These are phyloP conservation scores for Diarsia dahlii DNA, from an alignment of 2,888 invertebrate species.

Conservation along the genomic window DNA sequence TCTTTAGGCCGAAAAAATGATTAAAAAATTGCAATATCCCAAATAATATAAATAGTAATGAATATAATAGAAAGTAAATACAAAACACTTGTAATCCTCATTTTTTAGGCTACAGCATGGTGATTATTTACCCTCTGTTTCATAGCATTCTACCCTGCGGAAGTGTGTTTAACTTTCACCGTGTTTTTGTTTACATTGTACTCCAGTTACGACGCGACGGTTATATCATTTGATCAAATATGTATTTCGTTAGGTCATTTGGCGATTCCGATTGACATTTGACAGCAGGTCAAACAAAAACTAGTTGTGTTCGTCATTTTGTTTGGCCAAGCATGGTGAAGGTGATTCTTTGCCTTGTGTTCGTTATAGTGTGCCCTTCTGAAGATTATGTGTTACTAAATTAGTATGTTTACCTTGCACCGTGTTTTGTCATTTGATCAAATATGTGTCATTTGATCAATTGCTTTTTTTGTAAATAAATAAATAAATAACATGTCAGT, in stretches of 20 bases:
- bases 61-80: too few relatives aligned
- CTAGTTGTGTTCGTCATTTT: neutral
- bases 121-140: neutral
- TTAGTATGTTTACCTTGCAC: slow-evolving; percentile 21
- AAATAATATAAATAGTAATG: too few relatives aligned
- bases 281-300: neutral
- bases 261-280: slow-evolving; percentile 11
- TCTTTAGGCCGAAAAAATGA: too few relatives aligned
- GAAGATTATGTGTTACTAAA: neutral
- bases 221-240: slow-evolving; percentile 2
- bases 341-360: neutral
- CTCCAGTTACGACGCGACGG: neutral
- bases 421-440: slow-evolving; percentile 21
- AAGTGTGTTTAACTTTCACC: slow-evolving; percentile 2
- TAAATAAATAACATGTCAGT: neutral
- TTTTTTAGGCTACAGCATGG: neutral
- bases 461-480: neutral
- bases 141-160: neutral
- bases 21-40: too few relatives aligned
- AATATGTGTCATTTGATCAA: slow-evolving; percentile 8
- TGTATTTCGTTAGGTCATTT: neutral
- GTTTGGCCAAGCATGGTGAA: neutral
- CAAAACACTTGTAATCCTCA: neutral
- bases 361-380: slow-evolving; percentile 1
- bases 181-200: neutral